phyloP scores from a whole-genome alignment of 2,797 vertebrate genomes.

The Diceros bicornis region DNA sequence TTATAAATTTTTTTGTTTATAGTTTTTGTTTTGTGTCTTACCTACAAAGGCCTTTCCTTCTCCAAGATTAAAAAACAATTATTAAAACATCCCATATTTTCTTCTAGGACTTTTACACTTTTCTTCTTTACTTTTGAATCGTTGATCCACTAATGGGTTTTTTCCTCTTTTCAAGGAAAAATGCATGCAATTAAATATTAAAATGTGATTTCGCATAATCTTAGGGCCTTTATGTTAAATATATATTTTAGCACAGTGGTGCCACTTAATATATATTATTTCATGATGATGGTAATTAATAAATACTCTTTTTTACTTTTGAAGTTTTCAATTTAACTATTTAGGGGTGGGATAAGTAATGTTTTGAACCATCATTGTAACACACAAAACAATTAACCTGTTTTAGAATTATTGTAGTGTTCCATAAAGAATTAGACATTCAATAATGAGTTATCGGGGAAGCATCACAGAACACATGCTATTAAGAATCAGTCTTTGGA shows the following conservation, averaged over 20 bases:
- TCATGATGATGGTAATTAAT: not conserved
- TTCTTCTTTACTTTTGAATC: constrained; percentile 55
- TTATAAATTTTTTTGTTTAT: constrained; percentile 13
- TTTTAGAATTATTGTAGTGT: constrained; percentile 47
- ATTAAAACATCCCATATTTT: not conserved
- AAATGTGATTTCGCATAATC: not conserved
- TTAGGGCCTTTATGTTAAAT: constrained; percentile 43
- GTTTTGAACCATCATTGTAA: constrained; percentile 21
- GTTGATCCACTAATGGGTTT: not conserved
- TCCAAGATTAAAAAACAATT: not conserved
- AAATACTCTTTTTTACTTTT: not conserved
- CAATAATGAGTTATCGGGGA: constrained; percentile 63
- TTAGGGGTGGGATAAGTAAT: not conserved
- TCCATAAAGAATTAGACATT: constrained; percentile 57
- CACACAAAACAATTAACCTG: not conserved
- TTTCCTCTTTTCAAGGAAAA: constrained; percentile 38
- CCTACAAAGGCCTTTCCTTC: not conserved
- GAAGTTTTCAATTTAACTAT: not conserved
- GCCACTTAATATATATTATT: not conserved
- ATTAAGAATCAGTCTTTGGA: constrained; percentile 61
- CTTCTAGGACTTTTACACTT: constrained; percentile 12
- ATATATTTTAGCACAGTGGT: not conserved
- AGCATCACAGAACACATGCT: constrained; percentile 54
- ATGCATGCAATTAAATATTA: not conserved
- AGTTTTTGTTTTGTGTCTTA: constrained; percentile 24